Percentiles rank a stretch among this genome's conserved stretches.
Evolutionary conservation across 2,797 vertebrate species (phyloP).

Genomic region (Intellagama lesueurii): DNA sequence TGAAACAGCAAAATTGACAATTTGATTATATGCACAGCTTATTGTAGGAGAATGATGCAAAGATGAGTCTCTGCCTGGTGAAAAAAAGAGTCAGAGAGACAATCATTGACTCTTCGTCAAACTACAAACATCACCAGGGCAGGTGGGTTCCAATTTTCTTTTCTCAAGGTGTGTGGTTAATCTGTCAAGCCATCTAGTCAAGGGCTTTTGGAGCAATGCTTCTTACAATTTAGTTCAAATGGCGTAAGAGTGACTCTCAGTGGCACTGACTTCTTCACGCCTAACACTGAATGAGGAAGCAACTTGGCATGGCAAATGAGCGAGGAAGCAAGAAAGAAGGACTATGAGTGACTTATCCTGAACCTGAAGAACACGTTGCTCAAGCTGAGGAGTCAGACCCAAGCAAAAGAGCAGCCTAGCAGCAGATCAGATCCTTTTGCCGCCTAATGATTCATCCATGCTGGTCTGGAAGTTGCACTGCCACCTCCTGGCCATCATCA

Average conservation of each 20-base stretch:
- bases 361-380: not conserved
- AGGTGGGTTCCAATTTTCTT: not conserved
- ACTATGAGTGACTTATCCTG: not conserved
- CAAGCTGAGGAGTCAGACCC: not conserved
- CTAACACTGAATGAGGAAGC: not conserved
- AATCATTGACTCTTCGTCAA: not conserved
- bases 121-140: not conserved
- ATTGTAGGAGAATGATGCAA: constrained; percentile 10
- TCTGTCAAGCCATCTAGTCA: not conserved
- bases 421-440: not conserved
- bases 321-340: too few relatives aligned
- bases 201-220: not conserved
- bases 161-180: not conserved
- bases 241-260: rapidly evolving
- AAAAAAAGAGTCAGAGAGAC: rapidly evolving
- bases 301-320: not conserved
- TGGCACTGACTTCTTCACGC: rapidly evolving
- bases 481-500: not conserved
- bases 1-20: constrained; percentile 22
- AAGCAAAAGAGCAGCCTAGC: not conserved
- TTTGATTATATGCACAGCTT: not conserved
- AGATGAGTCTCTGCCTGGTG: not conserved
- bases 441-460: not conserved
- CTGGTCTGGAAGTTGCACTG: not conserved
- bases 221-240: not conserved